Base-by-base conservation (phyloP, 2,113 vertebrate species). In the Phalacrocorax aristotelis region DNA sequence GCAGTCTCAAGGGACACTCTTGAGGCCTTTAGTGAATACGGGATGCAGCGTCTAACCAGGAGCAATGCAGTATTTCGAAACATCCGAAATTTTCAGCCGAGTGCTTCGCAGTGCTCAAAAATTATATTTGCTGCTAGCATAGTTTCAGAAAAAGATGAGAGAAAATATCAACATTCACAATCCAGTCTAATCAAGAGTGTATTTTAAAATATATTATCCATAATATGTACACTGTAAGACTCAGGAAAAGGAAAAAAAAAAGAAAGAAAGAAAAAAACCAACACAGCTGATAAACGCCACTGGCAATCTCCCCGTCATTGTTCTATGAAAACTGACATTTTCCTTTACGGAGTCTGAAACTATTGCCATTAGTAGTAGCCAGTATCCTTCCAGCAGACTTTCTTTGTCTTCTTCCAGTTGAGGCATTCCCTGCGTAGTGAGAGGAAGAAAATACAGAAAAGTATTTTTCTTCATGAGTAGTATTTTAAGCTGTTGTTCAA, bases 401-500 rank as follows among this genome's bases (percentile, higher is more conserved):
- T 42, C 48, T 60, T 72, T 79, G 26, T 44, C 48, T 54, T 79
- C 27, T 75, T 58, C 27, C 13, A 85, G 46, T 54, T 62, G 23
- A 60, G 34, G 46, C 26, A 27, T 83, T 89, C 48, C 12, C 5
- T 38, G 44, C 34, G 15, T 82, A 83, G 29, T 10, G 46, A 89
- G 38, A 87, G 38, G 64, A 66, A 69, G 30, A 79, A 89, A 69
- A 66, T 29, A 52, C 15, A 38, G 54, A 54, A 14, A 87, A 60
- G 36, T 81, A 34, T 69, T 91, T 93, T 91, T 78, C 58, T 90
- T 84, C 32, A 54, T 71, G 40, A 20, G 6, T 51, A 68, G n/a
- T 55, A 57, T 80, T 92, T 84, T 34, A 54, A 87, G 60, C 20
- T 71, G 36, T 80, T 83, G 52, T 80, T 85, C 62, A 86, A 91